A percentile compares a stretch with the other conserved stretches of the same genome.
phyloP scores from a whole-genome alignment of 2,888 invertebrate genomes.

The Cataglyphis albicans region DNA sequence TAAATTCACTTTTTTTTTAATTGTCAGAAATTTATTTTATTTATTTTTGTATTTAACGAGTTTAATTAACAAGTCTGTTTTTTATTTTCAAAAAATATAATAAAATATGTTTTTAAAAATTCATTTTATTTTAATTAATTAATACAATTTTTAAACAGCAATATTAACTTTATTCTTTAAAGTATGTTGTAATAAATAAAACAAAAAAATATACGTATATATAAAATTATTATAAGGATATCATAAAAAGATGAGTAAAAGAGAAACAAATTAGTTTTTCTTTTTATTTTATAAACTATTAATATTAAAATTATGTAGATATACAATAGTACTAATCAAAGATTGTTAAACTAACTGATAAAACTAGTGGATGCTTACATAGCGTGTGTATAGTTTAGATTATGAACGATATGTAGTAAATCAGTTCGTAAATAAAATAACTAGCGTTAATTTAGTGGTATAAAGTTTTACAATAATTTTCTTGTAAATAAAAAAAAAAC shows the following conservation, averaged over 20 bases:
- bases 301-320: conserved; percentile 13
- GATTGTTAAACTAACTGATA: not conserved
- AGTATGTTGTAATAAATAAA: not conserved
- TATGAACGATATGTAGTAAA: not conserved
- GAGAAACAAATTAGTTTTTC: not conserved
- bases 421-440: not conserved
- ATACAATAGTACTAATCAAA: not conserved
- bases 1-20: not conserved
- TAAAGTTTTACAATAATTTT: conserved; percentile 13
- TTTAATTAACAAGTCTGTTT: not conserved
- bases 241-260: not conserved
- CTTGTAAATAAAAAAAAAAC: not conserved
- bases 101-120: not conserved
- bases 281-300: not conserved
- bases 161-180: not conserved
- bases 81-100: not conserved
- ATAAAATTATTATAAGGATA: too few relatives aligned
- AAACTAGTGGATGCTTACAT: not conserved
- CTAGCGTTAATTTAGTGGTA: not conserved
- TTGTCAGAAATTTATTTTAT: not conserved
- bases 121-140: too few relatives aligned
- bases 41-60: not conserved
- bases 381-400: not conserved
- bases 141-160: not conserved
- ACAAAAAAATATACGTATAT: not conserved